Evolutionary conservation across 1,140 invertebrate genomes (phyloP), one percentile per base, ranked within the genome.

Genomic region (Notospermus geniculatus): DNA sequence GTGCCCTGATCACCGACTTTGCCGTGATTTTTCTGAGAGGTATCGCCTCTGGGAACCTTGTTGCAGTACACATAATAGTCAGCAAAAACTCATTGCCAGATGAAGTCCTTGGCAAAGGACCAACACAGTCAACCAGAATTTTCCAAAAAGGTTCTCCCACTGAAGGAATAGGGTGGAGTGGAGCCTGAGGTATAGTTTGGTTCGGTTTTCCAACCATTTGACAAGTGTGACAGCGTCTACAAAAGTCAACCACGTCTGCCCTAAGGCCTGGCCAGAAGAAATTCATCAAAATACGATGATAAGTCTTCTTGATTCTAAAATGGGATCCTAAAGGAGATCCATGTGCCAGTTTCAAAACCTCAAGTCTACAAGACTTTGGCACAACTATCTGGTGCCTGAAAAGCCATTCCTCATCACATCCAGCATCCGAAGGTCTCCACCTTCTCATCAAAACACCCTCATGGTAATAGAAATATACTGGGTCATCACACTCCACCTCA

Each of bases 361-460:
- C 58, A n/a, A 23, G 1, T 9, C 58, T 13, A 57, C 64, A 64
- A 13, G 19, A 1, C 15, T 30, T 52, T 25, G 62, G 56, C 13
- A 67, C 46, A 9, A 67, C 57, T 52, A 67, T 56, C 30, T 67
- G 65, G 28, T 54, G 22, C 13, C 29, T 1, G 2, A 64, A 57
- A 19, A 15, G 9, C 58, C 59, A 64, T 2, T 50, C 59, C 15
- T 67, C 58, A 55, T 64, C 39, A 43, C 50, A 52, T 30, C 43
- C 43, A 28, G 52, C 27, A 58, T 64, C 65, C 2, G 57, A 57
- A 19, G 57, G 62, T 30, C 57, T 39, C 46, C 43, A 67, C 41
- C 64, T 64, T 36, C 54, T 60, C 58, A 67, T 61, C 19, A 62
- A 28, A 39, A 65, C 41, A 17, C 59, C 66, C 39, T 61, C n/a